Evolutionary conservation across 2,888 invertebrate genomes (phyloP), one percentile per base, ranked within the genome.

Genomic region (Cheilosia impressa): DNA sequence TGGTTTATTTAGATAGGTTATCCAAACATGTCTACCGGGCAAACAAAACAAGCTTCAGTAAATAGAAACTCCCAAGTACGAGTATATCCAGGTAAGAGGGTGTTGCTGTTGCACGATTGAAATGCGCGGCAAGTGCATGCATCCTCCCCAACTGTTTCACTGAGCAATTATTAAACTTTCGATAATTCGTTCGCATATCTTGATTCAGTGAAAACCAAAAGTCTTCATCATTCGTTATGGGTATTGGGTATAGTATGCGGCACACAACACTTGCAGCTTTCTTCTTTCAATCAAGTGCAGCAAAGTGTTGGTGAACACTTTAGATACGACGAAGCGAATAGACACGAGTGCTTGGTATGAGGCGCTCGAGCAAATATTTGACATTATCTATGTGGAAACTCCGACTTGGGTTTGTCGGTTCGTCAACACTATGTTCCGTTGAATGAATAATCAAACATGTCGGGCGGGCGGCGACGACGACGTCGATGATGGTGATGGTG

Each of bases 1-100:
- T 81, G 76, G 80, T 80, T 85, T 85, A 76, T 85, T 85, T 80
- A 81, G 80, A 85, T 80, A 80, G 71, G 76, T 76, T 71, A 66
- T 76, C 66, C 57, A 85, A 81, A 80, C 81, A 85, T 76, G 81
- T 65, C 84, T 72, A 38, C 65, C 43, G 17, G 38, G 80, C 76
- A 68, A 80, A 81, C 62, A 77, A 47, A 81, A 55, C 53, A 68
- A 72, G 72, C 71, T 60, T 72, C 66, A 72, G 76, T 76, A 75
- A 85, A 85, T 80, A 80, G 76, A 76, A 85, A 76, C 43, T 76
- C 80, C 17, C 73, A 57, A 73, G 45, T 45, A 31, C 31, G 31
- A 77, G 72, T 68, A 68, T 63, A 68, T 68, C 68, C 69, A 53
- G 73, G 83, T 73, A 65, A 78, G 62, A 76, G 66, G 52, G 76